Base-by-base conservation (phyloP, 2,888 invertebrate species). In the Acanthosoma haemorrhoidale region DNA sequence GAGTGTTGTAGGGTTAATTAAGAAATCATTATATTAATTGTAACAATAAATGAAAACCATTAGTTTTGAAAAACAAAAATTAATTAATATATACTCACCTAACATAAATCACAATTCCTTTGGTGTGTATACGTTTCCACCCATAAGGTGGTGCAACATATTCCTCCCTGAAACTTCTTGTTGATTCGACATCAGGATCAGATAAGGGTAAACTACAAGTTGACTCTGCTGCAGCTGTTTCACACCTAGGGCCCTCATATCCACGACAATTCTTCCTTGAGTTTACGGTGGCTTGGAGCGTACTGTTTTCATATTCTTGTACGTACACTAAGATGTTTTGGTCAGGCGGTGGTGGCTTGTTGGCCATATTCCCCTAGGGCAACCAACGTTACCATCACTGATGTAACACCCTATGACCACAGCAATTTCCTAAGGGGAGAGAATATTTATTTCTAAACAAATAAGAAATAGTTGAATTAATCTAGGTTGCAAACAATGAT, bases 101-200 rank as follows among this genome's bases (percentile, higher is more conserved):
- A 81, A 89, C 86, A 81, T 91, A 91, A 78, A 89, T 85, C 80
- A 91, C 84, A 80, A 85, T 84, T 76, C 88, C 88, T 80, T 88
- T 87, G 78, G 85, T 86, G 76, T 86, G 82, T 76, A 88, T 82
- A 78, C 92, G 84, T 80, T 88, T 89, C 91, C 91, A 92, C 74
- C 91, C 90, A 77, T 85, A 86, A 75, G 91, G 90, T 77, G 90
- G 87, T 76, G 85, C 78, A 72, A 84, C 81, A 72, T 79, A 77
- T 72, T 79, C 77, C 29, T 69, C 34, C 15, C 4, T 64, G 15
- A 51, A 25, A 4, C 18, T 36, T 38, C 51, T 15, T 13, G 59
- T 34, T 41, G 34, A 32, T 29, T 51, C 21, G 41, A 36, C 59
- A 38, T 69, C 43, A 32, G 69, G 67, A 64, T 32, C 67, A 32